Evolutionary conservation across 1,140 invertebrate genomes (phyloP), one percentile per base, ranked within the genome.

Genomic region (Calliphora vicina): DNA sequence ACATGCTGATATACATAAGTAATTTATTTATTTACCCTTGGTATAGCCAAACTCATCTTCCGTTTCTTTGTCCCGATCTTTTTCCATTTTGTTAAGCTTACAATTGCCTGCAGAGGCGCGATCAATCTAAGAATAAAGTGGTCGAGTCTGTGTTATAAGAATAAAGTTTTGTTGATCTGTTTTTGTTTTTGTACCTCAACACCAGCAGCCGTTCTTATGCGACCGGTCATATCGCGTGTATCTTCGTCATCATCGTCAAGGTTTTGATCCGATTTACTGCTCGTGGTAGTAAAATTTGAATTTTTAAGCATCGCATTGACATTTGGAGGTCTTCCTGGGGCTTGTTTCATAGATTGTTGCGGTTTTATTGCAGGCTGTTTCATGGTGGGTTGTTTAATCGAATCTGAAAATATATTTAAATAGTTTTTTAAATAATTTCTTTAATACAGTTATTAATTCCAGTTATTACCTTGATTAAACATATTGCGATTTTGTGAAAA

Each of bases 41-140:
- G 97, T 99, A 91, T 99, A 99, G 35, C 97, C 97, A 91, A 95
- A 98, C 83, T 96, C 94, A 87, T 98, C 97, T 89, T 98, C 97
- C 87, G 95, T 91, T 86, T 98, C 97, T 10, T 93, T 92, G 90
- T 98, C 97, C 0, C 93, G 94, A 23, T 93, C 93, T 72, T 94
- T 94, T 91, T 97, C 96, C 86, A 94, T 93, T 91, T 95, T 95
- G 67, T 93, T 93, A 78, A 96, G 91, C 88, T 94, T 96, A 1
- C 97, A 92, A 86, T 96, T 96, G 0, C 94, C 97, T 3, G 97
- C 97, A 89, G 96, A 97, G 1, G 95, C 95, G 84, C 96, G 93
- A 87, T 97, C 96, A 87, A 98, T 97, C 96, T 97, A 85, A 42
- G 86, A 87, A 85, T n/a, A n/a, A n/a, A n/a, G n/a, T n/a, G n/a